phyloP scores from a whole-genome alignment of 2,797 vertebrate species.

The Acropternis orthonyx region DNA sequence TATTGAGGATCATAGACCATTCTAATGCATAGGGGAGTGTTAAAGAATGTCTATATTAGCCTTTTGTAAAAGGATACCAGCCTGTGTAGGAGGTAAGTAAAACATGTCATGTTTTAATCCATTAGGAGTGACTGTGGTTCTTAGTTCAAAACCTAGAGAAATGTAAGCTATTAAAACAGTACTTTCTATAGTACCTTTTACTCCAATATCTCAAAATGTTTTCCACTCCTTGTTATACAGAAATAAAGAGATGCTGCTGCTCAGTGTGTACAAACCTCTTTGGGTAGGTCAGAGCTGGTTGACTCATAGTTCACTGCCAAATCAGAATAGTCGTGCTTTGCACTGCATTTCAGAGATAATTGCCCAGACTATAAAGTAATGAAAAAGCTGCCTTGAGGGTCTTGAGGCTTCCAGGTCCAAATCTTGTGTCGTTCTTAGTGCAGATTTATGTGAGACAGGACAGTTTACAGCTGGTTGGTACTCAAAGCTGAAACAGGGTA shows the following conservation, averaged over 20 bases:
- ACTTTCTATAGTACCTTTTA: not conserved
- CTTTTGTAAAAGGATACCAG: not conserved
- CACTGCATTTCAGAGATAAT: not conserved
- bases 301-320: not conserved
- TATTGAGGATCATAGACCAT: not conserved
- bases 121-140: not conserved
- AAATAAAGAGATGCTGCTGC: not conserved
- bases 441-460: not conserved
- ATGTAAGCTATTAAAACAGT: not conserved
- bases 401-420: not conserved
- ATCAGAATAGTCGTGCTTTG: not conserved
- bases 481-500: not conserved
- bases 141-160: slow-evolving; percentile 17
- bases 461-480: not conserved
- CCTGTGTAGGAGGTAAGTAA: not conserved
- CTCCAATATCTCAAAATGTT: not conserved
- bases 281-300: not conserved
- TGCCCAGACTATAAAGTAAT: not conserved
- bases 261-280: not conserved
- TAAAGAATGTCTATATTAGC: not conserved
- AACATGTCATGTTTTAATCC: not conserved
- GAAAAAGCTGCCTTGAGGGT: not conserved
- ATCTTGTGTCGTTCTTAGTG: not conserved
- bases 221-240: not conserved
- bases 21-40: not conserved